phyloP scores from a whole-genome alignment of 2,888 invertebrate species.

The Platynereis dumerilii region DNA sequence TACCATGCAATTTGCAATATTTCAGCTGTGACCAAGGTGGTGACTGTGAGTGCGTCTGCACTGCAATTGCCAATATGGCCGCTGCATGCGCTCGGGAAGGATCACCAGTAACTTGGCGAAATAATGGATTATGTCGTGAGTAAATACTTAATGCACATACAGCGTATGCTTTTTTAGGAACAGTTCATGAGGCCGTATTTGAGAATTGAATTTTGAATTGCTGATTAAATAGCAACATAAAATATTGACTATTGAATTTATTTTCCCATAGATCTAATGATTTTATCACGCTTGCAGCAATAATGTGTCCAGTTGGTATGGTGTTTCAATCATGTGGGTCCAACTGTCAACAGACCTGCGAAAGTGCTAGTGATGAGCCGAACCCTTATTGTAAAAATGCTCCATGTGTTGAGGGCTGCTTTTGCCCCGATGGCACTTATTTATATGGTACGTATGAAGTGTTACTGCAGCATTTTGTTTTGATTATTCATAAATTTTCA shows the following conservation, averaged over 20 bases:
- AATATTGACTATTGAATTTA: too few relatives aligned
- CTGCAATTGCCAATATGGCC: slow-evolving; percentile 85
- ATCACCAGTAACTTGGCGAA: slow-evolving; percentile 80
- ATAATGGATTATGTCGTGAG: slow-evolving; percentile 83
- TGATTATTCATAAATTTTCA: not conserved
- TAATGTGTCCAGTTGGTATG: slow-evolving; percentile 86
- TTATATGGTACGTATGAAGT: slow-evolving; percentile 42
- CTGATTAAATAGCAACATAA: too few relatives aligned
- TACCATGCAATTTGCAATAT: too few relatives aligned
- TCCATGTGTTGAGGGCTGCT: slow-evolving; percentile 53
- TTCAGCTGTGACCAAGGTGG: slow-evolving; percentile 84
- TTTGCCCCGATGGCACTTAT: slow-evolving; percentile 49
- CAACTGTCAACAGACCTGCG: slow-evolving; percentile 81
- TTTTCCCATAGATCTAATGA: too few relatives aligned
- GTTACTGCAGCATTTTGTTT: too few relatives aligned
- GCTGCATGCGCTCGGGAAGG: slow-evolving; percentile 79
- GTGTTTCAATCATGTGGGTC: slow-evolving; percentile 82
- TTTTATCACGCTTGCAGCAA: slow-evolving; percentile 68
- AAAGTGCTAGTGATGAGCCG: slow-evolving; percentile 36
- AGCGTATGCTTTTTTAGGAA: too few relatives aligned
- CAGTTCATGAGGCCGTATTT: too few relatives aligned
- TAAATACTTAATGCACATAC: too few relatives aligned
- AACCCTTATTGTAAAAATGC: slow-evolving; percentile 42
- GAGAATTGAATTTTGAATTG: too few relatives aligned
- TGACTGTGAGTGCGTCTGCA: slow-evolving; percentile 88